Base-by-base conservation (phyloP, 2,113 vertebrate species). In the Melanerpes aurifrons region DNA sequence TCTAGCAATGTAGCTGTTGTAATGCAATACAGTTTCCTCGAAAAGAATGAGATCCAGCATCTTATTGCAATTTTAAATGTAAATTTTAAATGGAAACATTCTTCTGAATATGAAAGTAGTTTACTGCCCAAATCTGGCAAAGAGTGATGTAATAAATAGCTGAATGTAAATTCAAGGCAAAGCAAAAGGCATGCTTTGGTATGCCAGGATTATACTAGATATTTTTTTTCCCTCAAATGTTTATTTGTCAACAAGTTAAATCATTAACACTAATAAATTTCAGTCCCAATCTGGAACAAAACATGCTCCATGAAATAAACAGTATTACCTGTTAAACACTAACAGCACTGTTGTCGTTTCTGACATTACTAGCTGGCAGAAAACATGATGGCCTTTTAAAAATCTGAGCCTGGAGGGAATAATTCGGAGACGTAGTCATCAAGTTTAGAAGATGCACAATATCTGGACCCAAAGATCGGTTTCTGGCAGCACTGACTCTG, bases 221-320 rank as follows among this genome's bases (percentile, higher is more conserved):
- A 57, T 95, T 92, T 96, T 85, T 92, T 96, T 83, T 66, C 58
- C 81, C 80, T 90, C 76, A 75, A 96, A 97, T 96, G 86, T 97
- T 97, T 98, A 97, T 98, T 98, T 98, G 98, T 98, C 98, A 98
- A 97, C 97, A 98, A 97, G 74, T 97, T 95, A 92, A 94, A 85
- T 92, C 90, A 97, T 97, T 95, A 95, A 63, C 24, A 82, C 73
- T 92, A 96, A 92, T 96, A 89, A 95, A 28, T 93, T 90, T 92
- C 31, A 94, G 82, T 92, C 77, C 64, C 74, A 92, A n/a, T 90
- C 80, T 96, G 96, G 95, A 87, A 75, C 59, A 78, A 96, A 93
- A 47, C 13, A 59, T 18, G 10, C 29, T 80, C 37, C 57, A 37
- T 56, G 66, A 82, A 91, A 87, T 84, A 62, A 78, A 10, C 1